These are phyloP conservation scores for Brachionus plicatilis DNA, from an alignment of 1,140 invertebrate genomes.

Conservation along the genomic window DNA sequence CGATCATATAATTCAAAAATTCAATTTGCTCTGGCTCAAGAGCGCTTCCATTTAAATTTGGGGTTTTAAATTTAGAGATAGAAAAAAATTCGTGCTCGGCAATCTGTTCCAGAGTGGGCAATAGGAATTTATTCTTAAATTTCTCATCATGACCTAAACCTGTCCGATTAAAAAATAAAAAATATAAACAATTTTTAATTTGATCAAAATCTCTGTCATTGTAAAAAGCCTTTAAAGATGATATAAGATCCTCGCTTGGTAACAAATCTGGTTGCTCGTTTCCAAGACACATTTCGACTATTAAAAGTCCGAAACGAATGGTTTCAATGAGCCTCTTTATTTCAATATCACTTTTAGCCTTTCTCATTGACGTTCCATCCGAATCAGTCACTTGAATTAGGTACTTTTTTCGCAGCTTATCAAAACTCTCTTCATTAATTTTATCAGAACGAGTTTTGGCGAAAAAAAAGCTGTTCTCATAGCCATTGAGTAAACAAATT, in stretches of 20 bases:
- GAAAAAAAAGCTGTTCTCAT: constrained; percentile 16
- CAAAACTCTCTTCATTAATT: neutral
- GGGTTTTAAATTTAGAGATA: neutral
- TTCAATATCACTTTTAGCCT: neutral
- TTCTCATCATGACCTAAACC: neutral
- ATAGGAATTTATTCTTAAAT: neutral
- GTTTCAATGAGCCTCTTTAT: neutral
- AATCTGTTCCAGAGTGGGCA: constrained; percentile 18
- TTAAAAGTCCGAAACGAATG: neutral
- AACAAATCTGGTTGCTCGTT: neutral
- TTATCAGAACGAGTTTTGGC: neutral
- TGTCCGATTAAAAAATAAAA: constrained; percentile 23
- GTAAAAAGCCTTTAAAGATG: neutral
- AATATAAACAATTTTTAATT: neutral
- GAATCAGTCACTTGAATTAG: neutral
- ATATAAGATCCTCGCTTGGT: neutral
- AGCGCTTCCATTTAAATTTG: neutral
- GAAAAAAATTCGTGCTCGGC: neutral
- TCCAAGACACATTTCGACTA: constrained; percentile 11
- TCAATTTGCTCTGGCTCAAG: neutral
- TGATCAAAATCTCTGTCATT: neutral
- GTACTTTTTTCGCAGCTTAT: constrained; percentile 1
- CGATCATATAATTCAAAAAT: constrained; percentile 8
- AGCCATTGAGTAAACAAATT: constrained; percentile 7
- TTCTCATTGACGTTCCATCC: neutral